A percentile compares a stretch with the other conserved stretches of the same genome.
Conservation (phyloP, 2,113 vertebrate species). For the Dasypus novemcinctus region DNA sequence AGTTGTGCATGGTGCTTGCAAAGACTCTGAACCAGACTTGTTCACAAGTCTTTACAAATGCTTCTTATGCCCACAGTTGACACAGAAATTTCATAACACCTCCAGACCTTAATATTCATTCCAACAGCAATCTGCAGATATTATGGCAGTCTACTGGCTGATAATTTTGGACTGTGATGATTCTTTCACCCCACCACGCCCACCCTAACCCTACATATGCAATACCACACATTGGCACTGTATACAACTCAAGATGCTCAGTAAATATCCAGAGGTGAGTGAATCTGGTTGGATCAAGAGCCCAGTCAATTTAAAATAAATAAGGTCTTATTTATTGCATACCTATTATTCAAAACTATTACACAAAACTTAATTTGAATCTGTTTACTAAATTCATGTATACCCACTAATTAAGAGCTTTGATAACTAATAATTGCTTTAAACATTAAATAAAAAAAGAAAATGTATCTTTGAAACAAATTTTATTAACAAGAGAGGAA, state of each 20-base stretch:
- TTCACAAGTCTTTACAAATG: not conserved
- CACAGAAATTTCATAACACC: not conserved
- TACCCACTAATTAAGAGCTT: not conserved
- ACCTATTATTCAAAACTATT: not conserved
- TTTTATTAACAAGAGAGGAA: not conserved
- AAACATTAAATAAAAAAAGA: not conserved
- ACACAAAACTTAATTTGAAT: not conserved
- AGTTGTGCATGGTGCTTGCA: accelerated
- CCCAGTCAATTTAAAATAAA: not conserved
- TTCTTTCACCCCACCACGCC: not conserved
- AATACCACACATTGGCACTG: not conserved
- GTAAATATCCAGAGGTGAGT: not conserved
- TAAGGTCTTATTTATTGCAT: not conserved
- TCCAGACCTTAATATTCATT: not conserved
- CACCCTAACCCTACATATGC: not conserved
- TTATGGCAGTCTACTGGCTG: not conserved
- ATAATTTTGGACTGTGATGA: not conserved
- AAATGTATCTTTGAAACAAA: not conserved
- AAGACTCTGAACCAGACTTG: not conserved
- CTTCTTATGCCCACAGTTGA: not conserved
- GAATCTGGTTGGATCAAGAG: not conserved
- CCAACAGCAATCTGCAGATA: too few species aligned
- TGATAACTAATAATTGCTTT: not conserved
- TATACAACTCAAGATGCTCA: not conserved
- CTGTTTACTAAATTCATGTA: not conserved